Evolutionary conservation across 2,797 vertebrate genomes (phyloP).

Genomic region (Hephaestus fuliginosus): DNA sequence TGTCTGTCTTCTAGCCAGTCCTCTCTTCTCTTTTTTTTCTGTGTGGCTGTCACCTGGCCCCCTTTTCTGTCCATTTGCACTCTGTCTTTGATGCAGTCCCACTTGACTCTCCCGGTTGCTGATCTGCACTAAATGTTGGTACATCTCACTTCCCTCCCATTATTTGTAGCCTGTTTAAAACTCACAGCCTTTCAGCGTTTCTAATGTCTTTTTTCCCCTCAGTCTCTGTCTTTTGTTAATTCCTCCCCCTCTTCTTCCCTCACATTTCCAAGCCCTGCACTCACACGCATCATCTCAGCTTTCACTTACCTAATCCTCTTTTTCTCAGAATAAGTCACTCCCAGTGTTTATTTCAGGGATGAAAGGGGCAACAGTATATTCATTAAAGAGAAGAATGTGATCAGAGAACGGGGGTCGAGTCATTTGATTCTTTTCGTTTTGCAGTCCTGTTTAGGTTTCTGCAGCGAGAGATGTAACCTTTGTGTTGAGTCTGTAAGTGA

Average conservation of each 20-base stretch:
- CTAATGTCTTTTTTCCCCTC: background rate
- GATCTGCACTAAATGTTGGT: conserved; percentile 19
- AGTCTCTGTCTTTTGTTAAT: background rate
- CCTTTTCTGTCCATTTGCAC: conserved; percentile 39
- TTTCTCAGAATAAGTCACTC: conserved; percentile 43
- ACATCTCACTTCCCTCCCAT: conserved; percentile 20
- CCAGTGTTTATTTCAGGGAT: conserved; percentile 46
- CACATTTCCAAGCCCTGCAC: conserved; percentile 27
- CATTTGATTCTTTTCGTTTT: conserved; percentile 66
- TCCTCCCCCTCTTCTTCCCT: conserved; percentile 2
- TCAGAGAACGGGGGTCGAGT: conserved; percentile 23
- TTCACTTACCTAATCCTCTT: conserved; percentile 56
- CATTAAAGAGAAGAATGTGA: conserved; percentile 31
- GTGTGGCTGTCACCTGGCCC: conserved; percentile 40
- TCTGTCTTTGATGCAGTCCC: conserved; percentile 28
- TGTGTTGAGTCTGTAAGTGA: conserved; percentile 77
- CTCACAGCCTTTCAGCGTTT: background rate
- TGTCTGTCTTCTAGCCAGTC: conserved; percentile 55
- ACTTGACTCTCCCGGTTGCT: conserved; percentile 9
- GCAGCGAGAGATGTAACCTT: conserved; percentile 79
- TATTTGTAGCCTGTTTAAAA: conserved; percentile 21
- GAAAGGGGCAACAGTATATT: conserved; percentile 32
- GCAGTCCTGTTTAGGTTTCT: conserved; percentile 83
- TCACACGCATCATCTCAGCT: conserved; percentile 50
- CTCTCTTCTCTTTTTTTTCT: conserved; percentile 20